phyloP scores from a whole-genome alignment of 2,113 vertebrate genomes.

The Petrocephalus microphthalmus region DNA sequence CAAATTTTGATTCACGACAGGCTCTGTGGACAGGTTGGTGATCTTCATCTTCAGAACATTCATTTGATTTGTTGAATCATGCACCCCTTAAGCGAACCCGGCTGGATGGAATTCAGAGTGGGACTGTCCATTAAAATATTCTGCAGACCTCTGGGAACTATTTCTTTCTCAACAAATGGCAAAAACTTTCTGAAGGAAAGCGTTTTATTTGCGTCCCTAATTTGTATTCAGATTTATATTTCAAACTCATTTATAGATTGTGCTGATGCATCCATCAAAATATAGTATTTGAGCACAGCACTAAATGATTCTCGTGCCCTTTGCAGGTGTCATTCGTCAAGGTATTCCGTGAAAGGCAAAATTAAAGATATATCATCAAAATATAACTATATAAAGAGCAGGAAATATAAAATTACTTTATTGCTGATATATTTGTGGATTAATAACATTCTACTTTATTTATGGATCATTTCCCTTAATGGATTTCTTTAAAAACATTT shows the following conservation, averaged over 20 bases:
- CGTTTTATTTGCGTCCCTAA: not conserved
- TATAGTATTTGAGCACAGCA: not conserved
- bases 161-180: not conserved
- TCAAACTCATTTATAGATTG: conserved; percentile 14
- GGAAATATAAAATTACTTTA: not conserved
- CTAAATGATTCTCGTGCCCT: not conserved
- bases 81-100: not conserved
- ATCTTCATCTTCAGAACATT: conserved; percentile 11
- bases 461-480: not conserved
- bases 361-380: not conserved
- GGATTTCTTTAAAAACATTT: not conserved
- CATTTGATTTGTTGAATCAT: not conserved
- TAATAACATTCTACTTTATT: not conserved
- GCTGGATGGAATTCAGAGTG: not conserved
- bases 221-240: conserved; percentile 19
- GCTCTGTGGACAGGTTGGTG: not conserved
- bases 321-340: not conserved
- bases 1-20: not conserved
- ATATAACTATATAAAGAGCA: not conserved
- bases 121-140: conserved; percentile 6
- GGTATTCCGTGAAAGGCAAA: not conserved
- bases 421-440: not conserved
- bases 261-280: conserved; percentile 9
- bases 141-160: not conserved
- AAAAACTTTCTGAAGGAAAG: conserved; percentile 7